Percentiles rank a stretch among this genome's conserved stretches.
phyloP scores from a whole-genome alignment of 35 echinoderm and acorn worm species.

The Eucidaris tribuloides region DNA sequence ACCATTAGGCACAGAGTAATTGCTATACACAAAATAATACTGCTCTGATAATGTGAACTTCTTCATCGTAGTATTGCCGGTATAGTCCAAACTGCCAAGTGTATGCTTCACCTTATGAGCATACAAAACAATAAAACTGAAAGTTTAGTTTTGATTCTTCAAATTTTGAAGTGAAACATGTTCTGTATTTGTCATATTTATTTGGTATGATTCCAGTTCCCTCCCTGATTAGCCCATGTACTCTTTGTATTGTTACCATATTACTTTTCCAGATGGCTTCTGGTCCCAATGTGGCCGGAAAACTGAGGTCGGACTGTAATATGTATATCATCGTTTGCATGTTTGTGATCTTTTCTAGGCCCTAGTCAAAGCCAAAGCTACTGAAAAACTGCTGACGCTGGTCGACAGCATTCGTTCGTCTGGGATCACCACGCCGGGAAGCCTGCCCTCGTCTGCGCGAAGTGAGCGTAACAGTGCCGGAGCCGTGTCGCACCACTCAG shows the following conservation, averaged over 20 bases:
- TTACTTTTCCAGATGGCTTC: no score
- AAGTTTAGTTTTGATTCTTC: neutral
- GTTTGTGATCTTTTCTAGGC: constrained; percentile 20
- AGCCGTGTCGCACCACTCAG: constrained; percentile 64
- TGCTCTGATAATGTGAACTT: no score
- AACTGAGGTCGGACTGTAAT: no score
- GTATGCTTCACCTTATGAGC: no score
- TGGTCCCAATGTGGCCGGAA: no score
- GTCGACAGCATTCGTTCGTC: constrained; percentile 60
- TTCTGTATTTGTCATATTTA: neutral
- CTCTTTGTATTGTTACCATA: neutral
- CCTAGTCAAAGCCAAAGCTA: constrained; percentile 51
- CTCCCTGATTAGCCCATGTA: neutral
- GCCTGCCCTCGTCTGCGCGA: constrained; percentile 43
- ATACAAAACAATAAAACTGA: no score
- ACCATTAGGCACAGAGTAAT: no score
- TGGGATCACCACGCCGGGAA: constrained; percentile 49
- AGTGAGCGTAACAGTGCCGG: constrained; percentile 68
- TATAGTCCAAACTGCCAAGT: no score
- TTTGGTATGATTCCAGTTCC: neutral
- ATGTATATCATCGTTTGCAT: neutral
- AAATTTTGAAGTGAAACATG: neutral
- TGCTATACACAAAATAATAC: no score
- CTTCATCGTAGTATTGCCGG: no score
- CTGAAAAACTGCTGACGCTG: constrained; percentile 61